Evolutionary conservation across 2,888 invertebrate genomes (phyloP), one percentile per base, ranked within the genome.

Genomic region (Papilio demoleus): DNA sequence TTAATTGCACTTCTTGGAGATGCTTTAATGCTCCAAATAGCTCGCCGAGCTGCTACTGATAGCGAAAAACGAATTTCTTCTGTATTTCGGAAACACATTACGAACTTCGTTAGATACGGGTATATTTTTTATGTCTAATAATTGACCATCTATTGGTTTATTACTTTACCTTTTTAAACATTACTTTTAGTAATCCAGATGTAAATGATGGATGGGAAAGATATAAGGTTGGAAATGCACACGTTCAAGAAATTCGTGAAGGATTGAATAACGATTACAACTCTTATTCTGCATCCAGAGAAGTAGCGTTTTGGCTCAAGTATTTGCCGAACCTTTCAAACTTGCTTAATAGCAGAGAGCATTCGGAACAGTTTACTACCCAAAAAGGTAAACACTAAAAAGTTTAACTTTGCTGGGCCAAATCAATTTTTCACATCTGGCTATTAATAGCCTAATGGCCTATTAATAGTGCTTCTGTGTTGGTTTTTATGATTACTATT

Each of bases 1-100:
- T 83, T 96, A 69, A 90, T 95, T 11, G 88, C 95, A 38, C 81
- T 96, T 31, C 89, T 96, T 73, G 96, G 96, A 4, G 95, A 95
- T 47, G 92, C 94, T 40, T 79, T 95, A 45, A 93, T 95, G 79
- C 94, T 95, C 73, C 95, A 95, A 87, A 90, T 95, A 68, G 94
- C 94, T 1, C 93, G 96, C 38, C 88, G 95, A 59, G 92, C 95
- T 11, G 93, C 95, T 65, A 94, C 92, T 19, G 79, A 87, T 27
- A 90, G 92, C 5, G 96, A 96, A 80, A 94, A 94, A 74, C 88
- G 90, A 71, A 82, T 94, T 17, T 86, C 90, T 5, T 75, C 76
- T 9, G 66, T 78, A 65, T 86, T 90, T 70, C 81, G 85, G 22
- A 82, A 82, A 71, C 83, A 86, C 66, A 74, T 92, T 45, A 75